These are phyloP conservation scores for Chorisops tibialis DNA, from an alignment of 2,888 invertebrate genomes.

Conservation along the genomic window DNA sequence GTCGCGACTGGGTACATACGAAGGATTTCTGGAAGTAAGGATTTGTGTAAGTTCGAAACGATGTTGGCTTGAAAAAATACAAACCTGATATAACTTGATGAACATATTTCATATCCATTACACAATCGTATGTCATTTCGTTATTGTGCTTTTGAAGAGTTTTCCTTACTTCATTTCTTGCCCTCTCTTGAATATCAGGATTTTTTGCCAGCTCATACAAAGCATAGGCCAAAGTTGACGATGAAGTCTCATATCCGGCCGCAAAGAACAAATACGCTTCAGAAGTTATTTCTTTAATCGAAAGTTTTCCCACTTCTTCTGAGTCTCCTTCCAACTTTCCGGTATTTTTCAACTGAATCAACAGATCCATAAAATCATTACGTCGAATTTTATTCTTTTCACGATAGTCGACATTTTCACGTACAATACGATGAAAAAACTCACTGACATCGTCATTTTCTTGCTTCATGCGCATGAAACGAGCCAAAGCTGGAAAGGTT, in stretches of 20 bases:
- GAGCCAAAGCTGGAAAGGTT: neutral
- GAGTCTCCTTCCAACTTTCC: neutral
- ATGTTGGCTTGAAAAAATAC: too few species aligned
- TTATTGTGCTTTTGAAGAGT: constrained; percentile 35
- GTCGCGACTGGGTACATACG: constrained; percentile 52
- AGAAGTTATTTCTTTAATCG: constrained; percentile 13
- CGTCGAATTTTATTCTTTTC: constrained; percentile 46
- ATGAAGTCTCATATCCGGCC: constrained; percentile 45
- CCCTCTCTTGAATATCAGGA: constrained; percentile 40
- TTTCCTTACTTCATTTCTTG: constrained; percentile 39
- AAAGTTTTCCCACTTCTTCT: neutral
- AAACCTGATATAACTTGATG: constrained; percentile 42
- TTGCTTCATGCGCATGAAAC: constrained; percentile 33
- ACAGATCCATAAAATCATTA: constrained; percentile 56
- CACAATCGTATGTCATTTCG: constrained; percentile 41
- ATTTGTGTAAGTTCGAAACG: too few species aligned
- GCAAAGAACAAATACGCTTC: constrained; percentile 15
- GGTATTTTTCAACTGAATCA: constrained; percentile 51
- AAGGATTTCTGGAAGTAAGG: constrained; percentile 49
- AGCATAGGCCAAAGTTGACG: constrained; percentile 41
- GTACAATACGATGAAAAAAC: constrained; percentile 44
- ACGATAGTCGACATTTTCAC: constrained; percentile 48
- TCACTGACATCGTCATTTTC: constrained; percentile 39
- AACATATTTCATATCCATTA: constrained; percentile 44
- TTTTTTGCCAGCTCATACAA: constrained; percentile 43